Evolutionary conservation across 2,113 vertebrate genomes (phyloP), one percentile per base, ranked within the genome.

Genomic region (Xenopus borealis): DNA sequence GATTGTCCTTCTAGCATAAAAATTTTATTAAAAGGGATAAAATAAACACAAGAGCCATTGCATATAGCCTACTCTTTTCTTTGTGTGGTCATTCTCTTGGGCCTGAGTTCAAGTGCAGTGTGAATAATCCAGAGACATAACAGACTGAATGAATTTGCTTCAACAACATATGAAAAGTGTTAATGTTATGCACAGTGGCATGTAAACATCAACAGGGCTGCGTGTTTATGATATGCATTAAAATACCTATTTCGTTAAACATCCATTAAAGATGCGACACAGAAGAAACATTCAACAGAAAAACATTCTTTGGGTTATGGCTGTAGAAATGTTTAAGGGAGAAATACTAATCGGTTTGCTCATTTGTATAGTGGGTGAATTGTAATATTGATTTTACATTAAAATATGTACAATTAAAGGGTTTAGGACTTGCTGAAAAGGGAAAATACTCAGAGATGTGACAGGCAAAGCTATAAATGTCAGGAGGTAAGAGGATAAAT

Each of bases 341-440:
- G 58, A 61, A 73, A 66, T 73, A 73, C 72, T 73, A 73, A 73
- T 73, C 53, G 66, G 72, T 73, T 73, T 58, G 65, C 63, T 73
- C 72, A 66, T 73, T 73, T 73, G 72, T 73, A 73, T 66, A 57
- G 72, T 59, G 63, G 52, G 30, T 53, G 72, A 73, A 66, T 66
- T 66, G 63, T 66, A 66, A 66, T 73, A 73, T 73, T 58, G 72
- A 73, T 73, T 66, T 66, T 58, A 59, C 18, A 64, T 66, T 73
- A 73, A 73, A 73, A 73, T 59, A 73, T 73, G 53, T 73, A 66
- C 50, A 73, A 66, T 58, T 66, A 73, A 73, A 73, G 63, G 65
- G 63, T 66, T 53, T 66, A 47, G 53, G 72, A 73, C 52, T 53
- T 73, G 33, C 52, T 66, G 62, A 58, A 73, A 73, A 64, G 66